Percentiles rank a stretch among this genome's conserved stretches.
Conservation (phyloP, 2,797 vertebrate genomes). For the Oceanodroma leucorhoa region DNA sequence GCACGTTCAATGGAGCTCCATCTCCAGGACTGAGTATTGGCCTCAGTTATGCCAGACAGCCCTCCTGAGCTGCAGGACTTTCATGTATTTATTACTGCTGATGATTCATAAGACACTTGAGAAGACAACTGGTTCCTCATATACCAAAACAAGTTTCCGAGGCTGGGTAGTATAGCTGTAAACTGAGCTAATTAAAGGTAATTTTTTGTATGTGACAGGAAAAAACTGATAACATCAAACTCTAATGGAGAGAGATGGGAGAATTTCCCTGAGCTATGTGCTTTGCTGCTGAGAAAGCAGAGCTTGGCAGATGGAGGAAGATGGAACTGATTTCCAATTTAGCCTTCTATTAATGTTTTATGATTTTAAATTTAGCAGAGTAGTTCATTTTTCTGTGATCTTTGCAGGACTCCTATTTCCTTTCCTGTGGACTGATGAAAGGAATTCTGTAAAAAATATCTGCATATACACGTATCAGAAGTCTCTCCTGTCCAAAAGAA, state of each 20-base stretch:
- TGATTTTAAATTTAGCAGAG: conserved; percentile 47
- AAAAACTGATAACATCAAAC: conserved; percentile 36
- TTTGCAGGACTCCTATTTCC: conserved; percentile 2
- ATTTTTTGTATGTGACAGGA: conserved; percentile 34
- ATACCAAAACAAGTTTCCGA: conserved; percentile 18
- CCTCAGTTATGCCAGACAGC: background rate
- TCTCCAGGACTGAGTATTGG: background rate
- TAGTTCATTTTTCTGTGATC: conserved; percentile 1
- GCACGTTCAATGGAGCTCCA: background rate
- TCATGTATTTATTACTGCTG: background rate
- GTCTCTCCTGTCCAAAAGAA: background rate
- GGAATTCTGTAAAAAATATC: background rate
- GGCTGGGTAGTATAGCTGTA: background rate
- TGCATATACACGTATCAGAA: background rate
- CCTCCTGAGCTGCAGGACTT: background rate
- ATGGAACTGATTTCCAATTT: conserved; percentile 47
- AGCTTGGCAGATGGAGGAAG: conserved; percentile 16
- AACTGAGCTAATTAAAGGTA: conserved; percentile 46
- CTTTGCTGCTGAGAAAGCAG: conserved; percentile 31
- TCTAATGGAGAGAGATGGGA: conserved; percentile 26
- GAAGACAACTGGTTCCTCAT: conserved; percentile 2
- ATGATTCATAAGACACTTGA: background rate
- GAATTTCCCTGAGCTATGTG: conserved; percentile 33
- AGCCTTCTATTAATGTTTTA: conserved; percentile 56
- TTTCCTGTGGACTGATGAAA: background rate